Percentiles rank a stretch among this genome's conserved stretches.
Conservation (phyloP, 1,140 invertebrate genomes). For the Rhynchophorus ferrugineus region DNA sequence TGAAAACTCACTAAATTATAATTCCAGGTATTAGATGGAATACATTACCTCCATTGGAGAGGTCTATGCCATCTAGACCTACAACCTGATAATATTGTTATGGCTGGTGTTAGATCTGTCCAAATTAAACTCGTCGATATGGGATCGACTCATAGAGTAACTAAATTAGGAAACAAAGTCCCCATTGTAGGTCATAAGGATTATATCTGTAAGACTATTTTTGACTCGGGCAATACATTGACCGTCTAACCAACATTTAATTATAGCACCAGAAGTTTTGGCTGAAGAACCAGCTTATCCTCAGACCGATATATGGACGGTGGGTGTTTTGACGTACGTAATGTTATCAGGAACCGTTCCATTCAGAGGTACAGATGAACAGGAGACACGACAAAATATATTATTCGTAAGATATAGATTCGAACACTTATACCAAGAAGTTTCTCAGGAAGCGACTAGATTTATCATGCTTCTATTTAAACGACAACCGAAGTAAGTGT, state of each 20-base stretch:
- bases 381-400: slow-evolving; percentile 87
- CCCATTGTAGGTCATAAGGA: slow-evolving; percentile 60
- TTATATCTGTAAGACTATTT: slow-evolving; percentile 54
- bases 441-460: slow-evolving; percentile 87
- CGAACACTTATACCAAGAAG: slow-evolving; percentile 88
- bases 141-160: slow-evolving; percentile 72
- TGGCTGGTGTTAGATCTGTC: slow-evolving; percentile 76
- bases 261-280: slow-evolving; percentile 84
- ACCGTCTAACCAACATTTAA: slow-evolving; percentile 1
- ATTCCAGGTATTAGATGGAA: slow-evolving; percentile 50
- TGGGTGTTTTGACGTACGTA: slow-evolving; percentile 90
- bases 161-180: slow-evolving; percentile 68
- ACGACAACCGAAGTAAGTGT: slow-evolving; percentile 75
- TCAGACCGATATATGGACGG: slow-evolving; percentile 92
- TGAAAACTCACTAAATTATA: slow-evolving; percentile 8
- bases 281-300: slow-evolving; percentile 77
- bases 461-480: slow-evolving; percentile 96
- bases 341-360: slow-evolving; percentile 89
- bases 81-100: slow-evolving; percentile 95
- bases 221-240: not conserved
- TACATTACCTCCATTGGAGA: slow-evolving; percentile 90
- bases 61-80: slow-evolving; percentile 88
- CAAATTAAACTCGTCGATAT: slow-evolving; percentile 91
- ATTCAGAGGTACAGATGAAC: slow-evolving; percentile 73
- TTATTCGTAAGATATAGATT: slow-evolving; percentile 89